These are phyloP conservation scores for Calidris pugnax DNA, from an alignment of 2,113 vertebrate species.

Conservation along the genomic window DNA sequence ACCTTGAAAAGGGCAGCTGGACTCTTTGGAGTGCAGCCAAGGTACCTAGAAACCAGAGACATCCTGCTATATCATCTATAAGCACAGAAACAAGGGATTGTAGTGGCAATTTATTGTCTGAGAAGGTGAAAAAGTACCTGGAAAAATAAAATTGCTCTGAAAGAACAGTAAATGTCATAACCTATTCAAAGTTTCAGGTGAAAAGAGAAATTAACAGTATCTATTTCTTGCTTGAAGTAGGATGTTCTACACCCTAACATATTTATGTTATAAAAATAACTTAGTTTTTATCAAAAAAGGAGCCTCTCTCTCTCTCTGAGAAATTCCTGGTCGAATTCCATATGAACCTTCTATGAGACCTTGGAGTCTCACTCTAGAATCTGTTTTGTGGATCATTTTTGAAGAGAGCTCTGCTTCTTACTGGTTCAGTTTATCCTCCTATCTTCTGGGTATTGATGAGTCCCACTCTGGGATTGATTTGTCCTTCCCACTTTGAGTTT, in stretches of 20 bases:
- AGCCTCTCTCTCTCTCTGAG: neutral
- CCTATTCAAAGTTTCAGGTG: neutral
- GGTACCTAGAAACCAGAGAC: neutral
- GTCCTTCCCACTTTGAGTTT: neutral
- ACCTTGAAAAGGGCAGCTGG: neutral
- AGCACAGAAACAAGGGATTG: neutral
- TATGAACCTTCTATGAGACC: neutral
- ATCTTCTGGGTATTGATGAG: neutral
- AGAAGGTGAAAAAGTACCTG: neutral
- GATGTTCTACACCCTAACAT: neutral
- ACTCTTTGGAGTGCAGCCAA: neutral
- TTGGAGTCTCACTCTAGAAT: neutral
- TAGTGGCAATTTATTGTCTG: neutral
- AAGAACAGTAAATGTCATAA: neutral
- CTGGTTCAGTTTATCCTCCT: neutral
- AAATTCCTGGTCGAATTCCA: neutral
- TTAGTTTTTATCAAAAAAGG: neutral
- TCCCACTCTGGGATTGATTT: neutral
- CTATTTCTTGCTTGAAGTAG: neutral
- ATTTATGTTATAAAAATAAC: neutral
- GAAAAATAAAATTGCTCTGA: neutral
- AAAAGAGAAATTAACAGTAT: neutral
- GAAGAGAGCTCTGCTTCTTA: neutral
- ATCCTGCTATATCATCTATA: fast-evolving
- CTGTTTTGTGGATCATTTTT: neutral